Conservation (phyloP, 2,113 vertebrate species). For the Cololabis saira region DNA sequence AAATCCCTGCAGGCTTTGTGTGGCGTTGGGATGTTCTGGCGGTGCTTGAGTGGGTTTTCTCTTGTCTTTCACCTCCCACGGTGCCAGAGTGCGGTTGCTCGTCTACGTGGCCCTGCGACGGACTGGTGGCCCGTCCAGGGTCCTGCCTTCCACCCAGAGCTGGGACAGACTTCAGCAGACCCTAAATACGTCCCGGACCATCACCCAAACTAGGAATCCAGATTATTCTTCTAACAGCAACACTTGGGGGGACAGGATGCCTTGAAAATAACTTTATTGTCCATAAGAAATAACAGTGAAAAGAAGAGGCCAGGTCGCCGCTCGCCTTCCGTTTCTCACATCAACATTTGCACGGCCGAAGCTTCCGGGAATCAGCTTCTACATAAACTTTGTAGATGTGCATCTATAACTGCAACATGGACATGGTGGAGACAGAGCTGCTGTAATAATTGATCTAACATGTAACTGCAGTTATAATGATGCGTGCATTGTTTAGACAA, state of each 20-base stretch:
- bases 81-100: too few species aligned
- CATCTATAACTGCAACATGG: constrained; percentile 54
- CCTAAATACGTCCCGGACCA: too few species aligned
- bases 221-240: not conserved
- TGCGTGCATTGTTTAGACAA: constrained; percentile 71
- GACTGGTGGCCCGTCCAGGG: too few species aligned
- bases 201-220: not conserved
- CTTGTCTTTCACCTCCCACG: too few species aligned
- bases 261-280: constrained; percentile 83
- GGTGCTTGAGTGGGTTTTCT: too few species aligned
- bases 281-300: constrained; percentile 81
- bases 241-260: constrained; percentile 17
- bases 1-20: too few species aligned
- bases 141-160: too few species aligned
- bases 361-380: constrained; percentile 39
- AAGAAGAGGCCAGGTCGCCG: constrained; percentile 68
- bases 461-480: constrained; percentile 65
- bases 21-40: too few species aligned
- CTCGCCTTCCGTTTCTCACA: constrained; percentile 55
- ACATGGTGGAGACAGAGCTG: constrained; percentile 55
- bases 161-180: too few species aligned
- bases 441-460: constrained; percentile 68
- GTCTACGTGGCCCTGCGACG: too few species aligned
- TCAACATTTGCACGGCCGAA: constrained; percentile 44
- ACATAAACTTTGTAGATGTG: constrained; percentile 48